These are phyloP conservation scores for Shinisaurus crocodilurus DNA, from an alignment of 2,113 vertebrate genomes.

Conservation along the genomic window DNA sequence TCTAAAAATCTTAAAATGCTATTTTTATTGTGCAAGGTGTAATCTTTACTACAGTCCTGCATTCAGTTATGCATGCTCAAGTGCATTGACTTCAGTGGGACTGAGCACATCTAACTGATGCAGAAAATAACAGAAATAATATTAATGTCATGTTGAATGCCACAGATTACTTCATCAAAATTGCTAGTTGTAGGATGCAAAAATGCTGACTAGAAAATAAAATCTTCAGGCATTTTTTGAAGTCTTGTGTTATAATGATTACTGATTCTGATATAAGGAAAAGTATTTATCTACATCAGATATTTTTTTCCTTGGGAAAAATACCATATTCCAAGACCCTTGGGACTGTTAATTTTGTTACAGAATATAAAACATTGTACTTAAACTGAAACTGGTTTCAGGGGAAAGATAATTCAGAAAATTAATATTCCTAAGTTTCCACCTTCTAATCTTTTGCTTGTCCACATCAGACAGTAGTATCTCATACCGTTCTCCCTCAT, in stretches of 20 bases:
- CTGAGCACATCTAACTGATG: not conserved
- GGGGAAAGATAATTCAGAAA: slow-evolving; percentile 26
- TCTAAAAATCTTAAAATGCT: slow-evolving; percentile 49
- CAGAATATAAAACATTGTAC: slow-evolving; percentile 16
- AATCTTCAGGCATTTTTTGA: not conserved
- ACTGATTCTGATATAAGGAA: slow-evolving; percentile 31
- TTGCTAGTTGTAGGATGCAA: slow-evolving; percentile 14
- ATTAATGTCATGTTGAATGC: not conserved
- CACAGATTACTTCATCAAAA: slow-evolving; percentile 13
- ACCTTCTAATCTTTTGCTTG: not conserved
- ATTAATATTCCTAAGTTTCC: not conserved
- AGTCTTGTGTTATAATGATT: slow-evolving; percentile 11
- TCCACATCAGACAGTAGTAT: not conserved
- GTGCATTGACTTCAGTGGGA: not conserved
- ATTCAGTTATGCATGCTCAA: not conserved
- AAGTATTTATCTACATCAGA: slow-evolving; percentile 3
- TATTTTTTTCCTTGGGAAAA: slow-evolving; percentile 30
- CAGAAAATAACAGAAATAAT: slow-evolving; percentile 51
- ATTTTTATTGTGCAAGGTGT: slow-evolving; percentile 60
- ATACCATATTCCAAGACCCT: not conserved
- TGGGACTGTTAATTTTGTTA: slow-evolving; percentile 40
- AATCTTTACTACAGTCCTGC: slow-evolving; percentile 12
- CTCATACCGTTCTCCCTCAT: not conserved
- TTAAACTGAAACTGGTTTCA: slow-evolving; percentile 27
- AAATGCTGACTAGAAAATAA: slow-evolving; percentile 12